Base-by-base conservation (phyloP, 1,140 invertebrate species). In the Drosophila bifasciata region DNA sequence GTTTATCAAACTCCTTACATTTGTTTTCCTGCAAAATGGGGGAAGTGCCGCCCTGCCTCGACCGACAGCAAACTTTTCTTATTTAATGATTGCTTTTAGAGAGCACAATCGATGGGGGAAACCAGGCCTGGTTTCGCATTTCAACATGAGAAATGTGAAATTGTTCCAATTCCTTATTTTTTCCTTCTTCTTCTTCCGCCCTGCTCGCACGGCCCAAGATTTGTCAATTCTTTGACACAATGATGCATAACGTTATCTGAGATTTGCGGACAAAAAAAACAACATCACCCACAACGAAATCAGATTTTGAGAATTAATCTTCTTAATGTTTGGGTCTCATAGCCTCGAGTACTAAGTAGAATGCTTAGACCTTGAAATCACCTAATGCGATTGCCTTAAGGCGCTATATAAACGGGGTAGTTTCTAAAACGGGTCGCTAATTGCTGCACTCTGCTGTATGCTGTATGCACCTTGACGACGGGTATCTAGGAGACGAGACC, bases 191-290 rank as follows among this genome's bases (percentile, higher is more conserved):
- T 49, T 51, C 51, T 67, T 15, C n/a, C 61, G 11, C 9, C 23
- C 32, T 11, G 32, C 32, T 36, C 32, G 32, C 11, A 36, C 13
- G 40, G 25, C 32, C 57, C 36, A 68, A 80, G 81, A 80, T 86
- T 86, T 88, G 83, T 88, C 83, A 79, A 89, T 76, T 78, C 69
- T 57, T 64, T 78, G 83, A 86, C 83, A 88, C 83, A 88, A 88
- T 88, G 83, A 88, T 88, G 84, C 83, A 88, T 88, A 83, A 76
- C 75, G 83, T 88, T 88, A 88, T 88, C 84, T 83, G 83, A 88
- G 78, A 88, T 88, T 79, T 76, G 44, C 39, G 36, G 44, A 49
- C 17, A 25, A 28, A 59, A 50, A 46, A 32, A 61, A 58, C 56
- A 36, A 52, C 1, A 32, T n/a, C 32, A 41, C 25, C 40, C 9